A percentile compares a stretch with the other conserved stretches of the same genome.
These are phyloP conservation scores for Drosophila teissieri DNA, from an alignment of 1,140 invertebrate genomes.

Conservation along the genomic window DNA sequence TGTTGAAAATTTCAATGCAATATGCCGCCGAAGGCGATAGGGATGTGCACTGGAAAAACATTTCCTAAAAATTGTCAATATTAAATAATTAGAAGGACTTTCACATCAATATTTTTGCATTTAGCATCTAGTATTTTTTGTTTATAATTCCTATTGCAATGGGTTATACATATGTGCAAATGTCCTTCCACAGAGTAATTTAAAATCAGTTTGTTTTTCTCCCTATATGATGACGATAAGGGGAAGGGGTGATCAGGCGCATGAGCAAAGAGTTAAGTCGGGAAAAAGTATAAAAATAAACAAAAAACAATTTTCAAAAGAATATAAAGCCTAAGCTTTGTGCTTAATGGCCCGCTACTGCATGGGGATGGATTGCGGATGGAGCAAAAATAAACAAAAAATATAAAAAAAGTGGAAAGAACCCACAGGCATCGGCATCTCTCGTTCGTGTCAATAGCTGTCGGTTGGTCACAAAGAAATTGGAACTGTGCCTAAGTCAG, in stretches of 20 bases:
- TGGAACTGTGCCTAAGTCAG: conserved; percentile 54
- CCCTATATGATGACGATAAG: conserved; percentile 26
- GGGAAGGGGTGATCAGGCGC: conserved; percentile 15
- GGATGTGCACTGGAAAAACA: conserved; percentile 20
- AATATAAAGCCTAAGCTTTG: conserved; percentile 58
- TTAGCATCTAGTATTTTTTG: too few relatives aligned
- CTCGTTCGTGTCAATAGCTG: conserved; percentile 51
- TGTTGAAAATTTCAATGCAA: conserved; percentile 80
- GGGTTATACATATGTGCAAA: too few relatives aligned
- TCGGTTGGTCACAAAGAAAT: conserved; percentile 51
- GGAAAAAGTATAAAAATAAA: conserved; percentile 69
- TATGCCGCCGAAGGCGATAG: conserved; percentile 50
- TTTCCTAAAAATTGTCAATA: too few relatives aligned
- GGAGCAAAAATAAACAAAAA: conserved; percentile 13
- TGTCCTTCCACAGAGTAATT: too few relatives aligned
- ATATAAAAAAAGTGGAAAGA: conserved; percentile 6
- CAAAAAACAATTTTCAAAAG: conserved; percentile 61
- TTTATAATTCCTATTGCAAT: too few relatives aligned
- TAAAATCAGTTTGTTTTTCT: not conserved
- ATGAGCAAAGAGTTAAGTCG: conserved; percentile 64
- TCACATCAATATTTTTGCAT: too few relatives aligned
- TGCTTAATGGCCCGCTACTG: conserved; percentile 31
- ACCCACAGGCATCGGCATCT: conserved; percentile 47
- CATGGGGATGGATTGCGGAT: conserved; percentile 45
- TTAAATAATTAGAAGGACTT: too few relatives aligned